Base-by-base conservation (phyloP, 2,888 invertebrate species). In the Nysson spinosus region DNA sequence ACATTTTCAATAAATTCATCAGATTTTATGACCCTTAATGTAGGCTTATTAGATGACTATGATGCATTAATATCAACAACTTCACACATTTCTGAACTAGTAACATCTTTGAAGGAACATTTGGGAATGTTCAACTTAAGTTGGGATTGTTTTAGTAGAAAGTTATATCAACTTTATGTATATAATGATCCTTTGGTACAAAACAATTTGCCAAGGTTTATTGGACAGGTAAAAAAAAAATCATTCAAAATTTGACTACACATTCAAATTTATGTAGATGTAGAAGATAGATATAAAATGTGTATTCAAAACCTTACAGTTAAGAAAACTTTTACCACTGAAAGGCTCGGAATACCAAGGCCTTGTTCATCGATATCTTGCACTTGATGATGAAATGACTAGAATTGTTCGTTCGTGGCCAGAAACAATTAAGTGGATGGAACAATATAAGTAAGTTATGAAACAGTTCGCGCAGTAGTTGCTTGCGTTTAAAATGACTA, bases 111-210 rank as follows among this genome's bases (percentile, higher is more conserved):
- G 79, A 91, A 92, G 83, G 89, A 90, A 66, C 90, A 92, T 79
- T 86, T 92, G 67, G 89, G 89, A 69, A 90, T 89, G 77, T 92
- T 92, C 78, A 90, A 90, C 75, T 88, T 93, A 40, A 91, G 91
- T 4, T 93, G 93, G 92, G 90, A 91, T 75, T 88, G 91, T 75
- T 90, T 92, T 66, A 92, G 92, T 85, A 91, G 92, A 78, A 91
- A 91, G 77, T 88, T 93, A 68, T 93, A 92, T 85, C 92, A 92
- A 62, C 90, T 81, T 64, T 85, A 83, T 66, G 85, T 87, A 39
- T 87, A 86, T 65, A 87, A 89, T 34, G 91, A 91, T 82, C 89
- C 90, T 37, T 84, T 89, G 44, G 88, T 91, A 64, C 90, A 90
- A 76, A 89, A 89, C 70, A 89, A 88, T 82, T 85, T 91, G 47